phyloP scores from a whole-genome alignment of 2,888 invertebrate species.

The Drosophila putrida region DNA sequence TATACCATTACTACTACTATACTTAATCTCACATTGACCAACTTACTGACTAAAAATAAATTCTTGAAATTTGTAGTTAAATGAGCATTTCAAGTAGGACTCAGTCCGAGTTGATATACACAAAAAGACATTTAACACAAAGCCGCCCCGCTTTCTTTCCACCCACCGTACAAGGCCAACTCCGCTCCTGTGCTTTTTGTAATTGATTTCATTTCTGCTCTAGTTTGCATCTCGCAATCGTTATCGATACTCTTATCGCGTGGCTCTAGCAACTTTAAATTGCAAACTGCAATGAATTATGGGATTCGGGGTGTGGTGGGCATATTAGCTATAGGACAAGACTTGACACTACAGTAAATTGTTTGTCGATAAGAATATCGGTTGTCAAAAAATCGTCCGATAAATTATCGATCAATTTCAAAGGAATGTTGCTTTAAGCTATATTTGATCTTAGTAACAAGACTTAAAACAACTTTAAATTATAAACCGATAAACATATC shows the following conservation, averaged over 20 bases:
- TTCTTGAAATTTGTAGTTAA: background rate
- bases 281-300: background rate
- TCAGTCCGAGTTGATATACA: background rate
- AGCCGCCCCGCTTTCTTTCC: background rate
- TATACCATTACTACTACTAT: no score
- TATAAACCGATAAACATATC: background rate
- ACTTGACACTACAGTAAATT: background rate
- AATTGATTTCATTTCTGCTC: constrained; percentile 41
- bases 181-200: constrained; percentile 41
- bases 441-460: background rate
- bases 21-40: background rate
- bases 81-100: constrained; percentile 2
- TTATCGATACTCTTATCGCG: constrained; percentile 42
- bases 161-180: background rate
- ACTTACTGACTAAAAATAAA: constrained; percentile 9
- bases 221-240: constrained; percentile 38
- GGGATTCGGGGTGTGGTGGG: background rate
- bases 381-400: no score
- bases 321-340: background rate
- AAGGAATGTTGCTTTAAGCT: no score
- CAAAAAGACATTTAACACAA: background rate
- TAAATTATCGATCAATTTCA: no score
- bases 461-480: background rate
- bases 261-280: constrained; percentile 6
- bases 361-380: no score